These are phyloP conservation scores for Antrozous pallidus DNA, from an alignment of 2,797 vertebrate genomes.

Conservation along the genomic window DNA sequence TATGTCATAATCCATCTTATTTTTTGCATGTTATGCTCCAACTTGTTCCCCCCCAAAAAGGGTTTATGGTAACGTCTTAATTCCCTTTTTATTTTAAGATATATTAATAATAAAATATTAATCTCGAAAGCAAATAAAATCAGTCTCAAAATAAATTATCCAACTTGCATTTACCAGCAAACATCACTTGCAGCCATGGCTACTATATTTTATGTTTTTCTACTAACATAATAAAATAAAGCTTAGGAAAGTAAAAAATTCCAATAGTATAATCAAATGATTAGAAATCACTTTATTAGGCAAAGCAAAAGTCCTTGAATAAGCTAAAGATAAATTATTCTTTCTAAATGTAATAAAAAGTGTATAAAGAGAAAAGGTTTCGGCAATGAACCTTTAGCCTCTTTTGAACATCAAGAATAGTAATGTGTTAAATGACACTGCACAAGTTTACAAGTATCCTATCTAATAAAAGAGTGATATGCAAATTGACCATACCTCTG, in stretches of 20 bases:
- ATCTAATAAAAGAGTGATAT: too few relatives aligned
- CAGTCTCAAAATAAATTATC: slow-evolving; percentile 27
- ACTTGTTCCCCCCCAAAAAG: slow-evolving; percentile 3
- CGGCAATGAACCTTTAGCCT: background rate
- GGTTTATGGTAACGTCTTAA: background rate
- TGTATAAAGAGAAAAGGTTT: slow-evolving; percentile 31
- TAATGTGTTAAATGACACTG: background rate
- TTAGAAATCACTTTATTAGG: background rate
- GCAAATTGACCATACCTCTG: too few relatives aligned
- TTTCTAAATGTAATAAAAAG: background rate
- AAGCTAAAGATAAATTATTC: background rate
- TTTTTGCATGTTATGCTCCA: slow-evolving; percentile 29
- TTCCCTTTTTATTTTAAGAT: slow-evolving; percentile 39
- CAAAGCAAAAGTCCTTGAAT: background rate
- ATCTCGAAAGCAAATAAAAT: slow-evolving; percentile 18
- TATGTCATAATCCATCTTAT: slow-evolving; percentile 21
- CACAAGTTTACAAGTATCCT: background rate
- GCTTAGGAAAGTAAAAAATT: background rate
- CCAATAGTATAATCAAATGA: background rate
- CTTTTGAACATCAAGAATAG: background rate
- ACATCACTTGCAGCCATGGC: background rate
- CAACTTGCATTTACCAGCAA: slow-evolving; percentile 36
- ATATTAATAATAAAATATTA: slow-evolving; percentile 26
- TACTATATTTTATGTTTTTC: slow-evolving; percentile 18
- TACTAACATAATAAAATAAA: background rate